Evolutionary conservation across 2,888 invertebrate genomes (phyloP).

Genomic region (Pollenia angustigena): DNA sequence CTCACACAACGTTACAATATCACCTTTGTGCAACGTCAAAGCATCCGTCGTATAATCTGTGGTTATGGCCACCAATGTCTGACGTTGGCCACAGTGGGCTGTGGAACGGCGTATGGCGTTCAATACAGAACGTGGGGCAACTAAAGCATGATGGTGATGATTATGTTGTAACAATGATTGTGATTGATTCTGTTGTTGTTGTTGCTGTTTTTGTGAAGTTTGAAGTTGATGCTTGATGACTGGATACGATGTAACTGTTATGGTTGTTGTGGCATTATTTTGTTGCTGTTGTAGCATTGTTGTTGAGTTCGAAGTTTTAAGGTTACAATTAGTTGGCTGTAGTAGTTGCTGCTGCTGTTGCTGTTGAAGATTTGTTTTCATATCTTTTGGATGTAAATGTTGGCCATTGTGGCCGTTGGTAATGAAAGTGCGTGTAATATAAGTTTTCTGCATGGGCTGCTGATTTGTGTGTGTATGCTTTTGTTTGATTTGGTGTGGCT

Average conservation of each 20-base stretch:
- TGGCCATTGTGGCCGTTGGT: slow-evolving; percentile 82
- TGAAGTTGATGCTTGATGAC: slow-evolving; percentile 64
- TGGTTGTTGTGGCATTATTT: slow-evolving; percentile 60
- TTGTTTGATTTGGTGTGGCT: slow-evolving; percentile 75
- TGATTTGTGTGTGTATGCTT: slow-evolving; percentile 77
- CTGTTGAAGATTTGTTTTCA: slow-evolving; percentile 62
- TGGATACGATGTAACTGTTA: slow-evolving; percentile 70
- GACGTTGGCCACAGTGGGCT: slow-evolving; percentile 85
- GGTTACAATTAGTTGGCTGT: slow-evolving; percentile 67
- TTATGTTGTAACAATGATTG: slow-evolving; percentile 71
- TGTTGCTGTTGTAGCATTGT: slow-evolving; percentile 56
- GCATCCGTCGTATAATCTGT: slow-evolving; percentile 87
- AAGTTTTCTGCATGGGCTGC: slow-evolving; percentile 75
- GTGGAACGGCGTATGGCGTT: slow-evolving; percentile 78
- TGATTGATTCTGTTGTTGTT: slow-evolving; percentile 72
- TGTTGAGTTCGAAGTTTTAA: slow-evolving; percentile 61
- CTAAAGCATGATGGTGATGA: slow-evolving; percentile 64
- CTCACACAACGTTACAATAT: slow-evolving; percentile 89
- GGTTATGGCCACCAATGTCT: slow-evolving; percentile 89
- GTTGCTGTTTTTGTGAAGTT: slow-evolving; percentile 66
- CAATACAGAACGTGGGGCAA: slow-evolving; percentile 77
- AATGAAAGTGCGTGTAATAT: slow-evolving; percentile 77
- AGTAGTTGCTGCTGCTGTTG: slow-evolving; percentile 62
- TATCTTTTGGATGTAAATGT: slow-evolving; percentile 81
- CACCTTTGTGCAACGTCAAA: slow-evolving; percentile 88